Conservation (phyloP, 2,113 vertebrate genomes). For the Uropsilus gracilis region DNA sequence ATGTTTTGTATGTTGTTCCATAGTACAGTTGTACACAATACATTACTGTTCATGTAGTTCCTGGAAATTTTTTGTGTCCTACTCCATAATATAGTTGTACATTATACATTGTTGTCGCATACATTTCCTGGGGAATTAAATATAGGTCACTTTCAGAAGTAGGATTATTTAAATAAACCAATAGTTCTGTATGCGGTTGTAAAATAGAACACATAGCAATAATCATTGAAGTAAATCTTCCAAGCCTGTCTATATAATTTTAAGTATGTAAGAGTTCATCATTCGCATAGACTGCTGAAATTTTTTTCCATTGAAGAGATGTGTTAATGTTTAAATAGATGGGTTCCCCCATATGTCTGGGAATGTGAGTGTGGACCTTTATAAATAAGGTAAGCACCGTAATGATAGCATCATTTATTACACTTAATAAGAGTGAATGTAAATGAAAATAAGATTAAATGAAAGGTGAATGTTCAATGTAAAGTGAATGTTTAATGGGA, state of each 20-base stretch:
- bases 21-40: no score
- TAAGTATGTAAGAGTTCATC: constrained; percentile 43
- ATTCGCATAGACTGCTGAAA: constrained; percentile 57
- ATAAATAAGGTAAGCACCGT: constrained; percentile 56
- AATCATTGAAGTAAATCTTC: constrained; percentile 62
- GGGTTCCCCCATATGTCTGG: constrained; percentile 48
- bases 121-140: constrained; percentile 44
- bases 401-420: constrained; percentile 57
- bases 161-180: constrained; percentile 45
- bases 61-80: not conserved
- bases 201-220: constrained; percentile 42
- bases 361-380: not conserved
- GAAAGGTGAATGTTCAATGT: not conserved
- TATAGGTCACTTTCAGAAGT: constrained; percentile 21
- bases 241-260: constrained; percentile 12
- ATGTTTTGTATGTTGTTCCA: not conserved
- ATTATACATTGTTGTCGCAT: not conserved
- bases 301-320: constrained; percentile 54
- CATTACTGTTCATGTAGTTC: no score
- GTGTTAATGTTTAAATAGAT: constrained; percentile 63
- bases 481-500: not conserved
- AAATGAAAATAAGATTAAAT: constrained; percentile 37
- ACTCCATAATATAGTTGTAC: not conserved
- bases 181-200: constrained; percentile 18
- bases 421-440: constrained; percentile 13